Evolutionary conservation across 2,888 invertebrate genomes (phyloP).

Genomic region (Lochmaea capreae): DNA sequence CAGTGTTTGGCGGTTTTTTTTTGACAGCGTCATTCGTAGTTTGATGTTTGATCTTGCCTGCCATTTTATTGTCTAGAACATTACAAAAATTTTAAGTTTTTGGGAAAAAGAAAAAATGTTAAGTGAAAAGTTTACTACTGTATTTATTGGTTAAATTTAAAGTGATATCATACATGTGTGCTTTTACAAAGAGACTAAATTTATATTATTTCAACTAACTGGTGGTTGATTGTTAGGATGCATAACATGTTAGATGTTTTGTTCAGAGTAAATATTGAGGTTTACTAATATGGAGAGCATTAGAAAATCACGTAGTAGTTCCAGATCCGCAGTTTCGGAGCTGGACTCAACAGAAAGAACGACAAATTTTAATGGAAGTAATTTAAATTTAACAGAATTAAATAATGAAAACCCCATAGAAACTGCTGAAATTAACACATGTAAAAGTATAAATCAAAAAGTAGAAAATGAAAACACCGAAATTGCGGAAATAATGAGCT

Average conservation of each 20-base stretch:
- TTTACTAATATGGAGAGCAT: slow-evolving; percentile 36
- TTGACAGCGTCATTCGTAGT: slow-evolving; percentile 10
- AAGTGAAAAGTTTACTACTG: neutral
- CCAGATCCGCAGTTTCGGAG: slow-evolving; percentile 38
- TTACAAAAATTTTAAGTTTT: slow-evolving; percentile 1
- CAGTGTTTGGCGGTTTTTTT: slow-evolving; percentile 2
- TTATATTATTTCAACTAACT: neutral
- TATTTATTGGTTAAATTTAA: neutral
- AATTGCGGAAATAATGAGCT: neutral
- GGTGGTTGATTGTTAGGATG: neutral
- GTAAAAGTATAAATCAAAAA: neutral
- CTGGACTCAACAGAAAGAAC: slow-evolving; percentile 25
- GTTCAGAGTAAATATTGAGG: neutral
- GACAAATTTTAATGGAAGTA: slow-evolving; percentile 22
- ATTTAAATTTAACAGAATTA: neutral
- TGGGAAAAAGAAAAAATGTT: neutral
- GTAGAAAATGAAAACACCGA: neutral
- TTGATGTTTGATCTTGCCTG: slow-evolving; percentile 10
- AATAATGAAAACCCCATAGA: neutral
- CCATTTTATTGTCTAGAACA: neutral
- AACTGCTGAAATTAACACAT: neutral
- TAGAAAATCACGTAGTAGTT: slow-evolving; percentile 37
- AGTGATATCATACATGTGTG: neutral
- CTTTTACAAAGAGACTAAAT: neutral
- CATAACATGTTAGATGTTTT: neutral